Conservation (phyloP, 2,888 invertebrate genomes). For the Eucriotettix oculatus region DNA sequence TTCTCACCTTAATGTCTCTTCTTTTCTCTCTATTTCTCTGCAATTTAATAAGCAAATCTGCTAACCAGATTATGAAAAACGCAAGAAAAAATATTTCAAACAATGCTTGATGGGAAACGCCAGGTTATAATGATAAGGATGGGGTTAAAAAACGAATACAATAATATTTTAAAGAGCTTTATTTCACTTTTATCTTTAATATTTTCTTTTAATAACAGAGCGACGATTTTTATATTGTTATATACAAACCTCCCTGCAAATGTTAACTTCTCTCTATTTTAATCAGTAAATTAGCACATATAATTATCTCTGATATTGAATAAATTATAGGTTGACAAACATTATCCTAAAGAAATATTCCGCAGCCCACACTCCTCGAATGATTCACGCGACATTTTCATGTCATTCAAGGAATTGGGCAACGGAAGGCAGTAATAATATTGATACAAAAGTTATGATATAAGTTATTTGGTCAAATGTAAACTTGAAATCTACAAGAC, state of each 20-base stretch:
- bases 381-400: neutral
- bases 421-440: neutral
- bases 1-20: too few relatives aligned
- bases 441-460: neutral
- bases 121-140: too few relatives aligned
- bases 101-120: too few relatives aligned
- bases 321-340: neutral
- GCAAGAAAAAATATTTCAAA: too few relatives aligned
- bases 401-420: neutral
- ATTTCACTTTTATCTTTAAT: neutral
- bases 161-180: too few relatives aligned
- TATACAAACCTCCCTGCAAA: neutral
- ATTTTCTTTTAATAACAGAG: neutral
- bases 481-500: neutral
- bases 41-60: too few relatives aligned
- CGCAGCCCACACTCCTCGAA: neutral
- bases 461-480: neutral
- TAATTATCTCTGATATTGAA: neutral
- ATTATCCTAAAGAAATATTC: neutral
- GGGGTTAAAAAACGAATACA: too few relatives aligned
- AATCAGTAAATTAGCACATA: neutral
- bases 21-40: too few relatives aligned
- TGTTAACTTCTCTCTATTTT: neutral
- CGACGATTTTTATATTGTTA: neutral
- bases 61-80: too few relatives aligned